Base-by-base conservation (phyloP, 2,888 invertebrate genomes). In the Torymus aiolomorphi region DNA sequence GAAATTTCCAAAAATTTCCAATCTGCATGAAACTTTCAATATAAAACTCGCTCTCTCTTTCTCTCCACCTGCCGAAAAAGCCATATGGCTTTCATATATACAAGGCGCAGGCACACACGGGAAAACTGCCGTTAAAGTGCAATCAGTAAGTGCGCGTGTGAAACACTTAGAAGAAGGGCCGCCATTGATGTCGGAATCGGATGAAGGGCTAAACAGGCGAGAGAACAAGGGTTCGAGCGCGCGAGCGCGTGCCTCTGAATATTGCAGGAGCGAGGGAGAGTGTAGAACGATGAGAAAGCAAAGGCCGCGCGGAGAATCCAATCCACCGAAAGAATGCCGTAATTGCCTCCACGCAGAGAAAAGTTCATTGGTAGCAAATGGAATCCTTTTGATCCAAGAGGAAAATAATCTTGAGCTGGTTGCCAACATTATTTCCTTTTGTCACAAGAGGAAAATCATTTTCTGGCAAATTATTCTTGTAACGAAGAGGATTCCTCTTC, bases 11-110 rank as follows among this genome's bases (percentile, higher is more conserved):
- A 71, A 71, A 77, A 61, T 51, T 62, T 31, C 57, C 20, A 67
- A 67, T 73, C 66, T 76, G 72, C 62, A 73, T 76, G 42, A 80
- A 72, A 73, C 56, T 76, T 80, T 80, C 51, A 72, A 57, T 67
- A 76, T 72, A 42, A 69, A 63, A 76, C 54, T 54, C 42, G 1
- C 31, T 8, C 31, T 31, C 2, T 3, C 31, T 31, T 8, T 31
- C 31, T 31, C 31, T 31, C 2, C 24, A 5, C 31, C 8, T 31
- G 3, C 31, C n/a, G 16, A 20, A 70, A 42, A 20, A 5, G n/a
- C 31, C 42, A 56, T 66, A 49, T 74, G 62, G 2, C n/a, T 16
- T 0, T 2, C 16, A n/a, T 65, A 0, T 18, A 20, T 0, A 66
- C 42, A 20, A 5, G 1, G 54, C 54, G 52, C 24, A 10, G 14